Conservation (phyloP, 2,797 vertebrate species). For the Calcarius lapponicus region DNA sequence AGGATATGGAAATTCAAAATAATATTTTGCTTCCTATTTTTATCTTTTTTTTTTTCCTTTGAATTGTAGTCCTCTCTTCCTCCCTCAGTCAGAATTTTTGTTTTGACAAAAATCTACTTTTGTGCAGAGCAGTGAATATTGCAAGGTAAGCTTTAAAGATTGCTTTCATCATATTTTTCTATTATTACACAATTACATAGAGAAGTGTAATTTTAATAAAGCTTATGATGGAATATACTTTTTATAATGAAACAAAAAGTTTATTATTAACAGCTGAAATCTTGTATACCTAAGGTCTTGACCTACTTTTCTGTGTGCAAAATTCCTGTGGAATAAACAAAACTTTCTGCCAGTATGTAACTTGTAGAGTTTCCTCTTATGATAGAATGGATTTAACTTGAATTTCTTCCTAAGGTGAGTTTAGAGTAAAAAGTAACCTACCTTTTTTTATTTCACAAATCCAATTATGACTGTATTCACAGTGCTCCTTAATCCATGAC, state of each 20-base stretch:
- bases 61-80: not conserved
- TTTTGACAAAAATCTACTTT: not conserved
- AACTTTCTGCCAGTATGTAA: not conserved
- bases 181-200: not conserved
- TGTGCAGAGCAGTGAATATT: not conserved
- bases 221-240: not conserved
- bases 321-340: not conserved
- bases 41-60: not conserved
- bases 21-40: not conserved
- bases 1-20: not conserved
- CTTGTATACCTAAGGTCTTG: not conserved
- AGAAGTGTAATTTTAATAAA: not conserved
- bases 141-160: not conserved
- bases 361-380: not conserved
- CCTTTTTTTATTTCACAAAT: slow-evolving; percentile 86
- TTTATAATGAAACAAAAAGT: not conserved
- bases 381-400: not conserved
- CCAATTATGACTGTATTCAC: slow-evolving; percentile 81
- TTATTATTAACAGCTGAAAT: not conserved
- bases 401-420: not conserved
- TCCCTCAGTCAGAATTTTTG: not conserved
- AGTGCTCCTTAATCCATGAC: slow-evolving; percentile 80
- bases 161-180: not conserved
- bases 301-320: not conserved
- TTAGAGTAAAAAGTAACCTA: slow-evolving; percentile 19